phyloP scores from a whole-genome alignment of 2,113 vertebrate species.

The Rhinichthys klamathensis region DNA sequence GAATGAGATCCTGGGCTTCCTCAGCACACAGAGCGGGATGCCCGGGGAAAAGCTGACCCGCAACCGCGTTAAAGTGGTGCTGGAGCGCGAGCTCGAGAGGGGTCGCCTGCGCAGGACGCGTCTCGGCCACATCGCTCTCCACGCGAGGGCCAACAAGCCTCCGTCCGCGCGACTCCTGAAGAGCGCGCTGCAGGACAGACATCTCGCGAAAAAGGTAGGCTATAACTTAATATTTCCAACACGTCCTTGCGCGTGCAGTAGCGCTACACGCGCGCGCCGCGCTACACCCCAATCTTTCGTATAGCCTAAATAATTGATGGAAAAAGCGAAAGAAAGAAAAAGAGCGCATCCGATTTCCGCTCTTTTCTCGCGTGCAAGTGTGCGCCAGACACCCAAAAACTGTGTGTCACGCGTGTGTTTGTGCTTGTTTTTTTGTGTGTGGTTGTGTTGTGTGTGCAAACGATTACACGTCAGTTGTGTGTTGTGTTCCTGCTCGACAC shows the following conservation, averaged over 20 bases:
- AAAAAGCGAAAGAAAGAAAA: constrained; percentile 23
- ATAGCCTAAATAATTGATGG: constrained; percentile 56
- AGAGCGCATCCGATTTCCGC: constrained; percentile 42
- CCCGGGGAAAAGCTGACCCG: constrained; percentile 78
- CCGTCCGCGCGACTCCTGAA: constrained; percentile 61
- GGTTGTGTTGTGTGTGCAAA: constrained; percentile 17
- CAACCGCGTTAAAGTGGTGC: constrained; percentile 81
- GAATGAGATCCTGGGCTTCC: constrained; percentile 72
- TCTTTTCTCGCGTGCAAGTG: constrained; percentile 16
- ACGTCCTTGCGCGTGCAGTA: constrained; percentile 58
- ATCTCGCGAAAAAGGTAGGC: constrained; percentile 65
- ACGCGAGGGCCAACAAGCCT: constrained; percentile 64
- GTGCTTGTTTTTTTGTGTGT: constrained; percentile 36
- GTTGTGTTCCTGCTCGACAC: constrained; percentile 6
- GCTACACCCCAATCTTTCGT: constrained; percentile 35
- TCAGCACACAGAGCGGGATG: constrained; percentile 72
- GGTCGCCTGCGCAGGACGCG: constrained; percentile 82
- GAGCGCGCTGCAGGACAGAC: constrained; percentile 71
- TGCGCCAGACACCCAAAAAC: constrained; percentile 27
- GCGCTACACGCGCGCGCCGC: neutral
- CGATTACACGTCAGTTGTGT: constrained; percentile 2
- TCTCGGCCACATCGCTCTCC: constrained; percentile 80
- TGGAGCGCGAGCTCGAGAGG: constrained; percentile 79
- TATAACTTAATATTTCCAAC: constrained; percentile 71
- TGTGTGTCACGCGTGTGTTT: neutral